Evolutionary conservation across 2,113 vertebrate species (phyloP).

Genomic region (Oophaga pumilio): DNA sequence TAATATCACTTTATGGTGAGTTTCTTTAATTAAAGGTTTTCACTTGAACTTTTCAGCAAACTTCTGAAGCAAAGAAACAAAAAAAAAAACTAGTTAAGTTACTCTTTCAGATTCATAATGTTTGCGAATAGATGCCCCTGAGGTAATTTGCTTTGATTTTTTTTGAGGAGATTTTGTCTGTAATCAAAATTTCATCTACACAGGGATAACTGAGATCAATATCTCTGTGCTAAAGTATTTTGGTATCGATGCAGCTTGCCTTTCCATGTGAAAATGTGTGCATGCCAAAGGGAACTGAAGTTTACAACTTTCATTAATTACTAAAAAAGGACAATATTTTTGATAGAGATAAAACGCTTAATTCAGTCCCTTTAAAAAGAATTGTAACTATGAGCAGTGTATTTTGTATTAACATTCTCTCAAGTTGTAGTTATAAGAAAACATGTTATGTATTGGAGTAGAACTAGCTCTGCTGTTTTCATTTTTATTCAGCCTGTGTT

Average conservation of each 20-base stretch:
- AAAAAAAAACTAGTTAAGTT: constrained; percentile 16
- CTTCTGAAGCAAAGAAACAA: background rate
- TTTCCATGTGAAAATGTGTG: constrained; percentile 44
- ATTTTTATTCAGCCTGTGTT: background rate
- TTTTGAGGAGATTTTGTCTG: constrained; percentile 52
- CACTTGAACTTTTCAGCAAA: constrained; percentile 21
- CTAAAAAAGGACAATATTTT: background rate
- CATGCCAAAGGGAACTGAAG: constrained; percentile 55
- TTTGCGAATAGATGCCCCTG: constrained; percentile 45
- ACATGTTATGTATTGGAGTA: background rate
- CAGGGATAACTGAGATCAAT: constrained; percentile 52
- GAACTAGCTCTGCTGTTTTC: background rate
- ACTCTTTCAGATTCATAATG: constrained; percentile 31
- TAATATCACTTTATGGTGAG: background rate
- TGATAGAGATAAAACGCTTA: background rate
- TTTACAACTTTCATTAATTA: constrained; percentile 50
- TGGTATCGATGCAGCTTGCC: constrained; percentile 47
- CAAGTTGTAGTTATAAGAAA: background rate
- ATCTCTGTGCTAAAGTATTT: constrained; percentile 57
- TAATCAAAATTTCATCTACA: constrained; percentile 55
- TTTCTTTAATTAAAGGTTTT: constrained; percentile 13
- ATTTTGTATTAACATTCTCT: background rate
- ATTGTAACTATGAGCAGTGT: background rate
- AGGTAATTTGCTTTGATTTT: constrained; percentile 56
- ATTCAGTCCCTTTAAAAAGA: background rate